These are phyloP conservation scores for Ophioninae sp. DNA, from an alignment of 2,888 invertebrate species.

Conservation along the genomic window DNA sequence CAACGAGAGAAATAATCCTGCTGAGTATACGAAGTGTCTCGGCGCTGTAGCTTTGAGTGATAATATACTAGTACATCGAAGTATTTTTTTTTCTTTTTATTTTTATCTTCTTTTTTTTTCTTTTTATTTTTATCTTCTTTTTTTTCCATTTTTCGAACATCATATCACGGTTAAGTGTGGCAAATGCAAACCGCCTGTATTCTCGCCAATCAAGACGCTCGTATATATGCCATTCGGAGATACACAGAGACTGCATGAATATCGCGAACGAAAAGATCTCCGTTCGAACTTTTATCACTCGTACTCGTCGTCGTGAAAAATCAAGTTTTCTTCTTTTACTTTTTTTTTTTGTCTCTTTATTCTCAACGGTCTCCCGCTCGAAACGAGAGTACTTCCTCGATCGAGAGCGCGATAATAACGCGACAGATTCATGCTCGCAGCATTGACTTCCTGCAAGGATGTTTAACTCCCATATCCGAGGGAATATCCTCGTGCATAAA, in stretches of 20 bases:
- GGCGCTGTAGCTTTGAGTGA: neutral
- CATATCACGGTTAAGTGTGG: neutral
- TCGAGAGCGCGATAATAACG: constrained; percentile 20
- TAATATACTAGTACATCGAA: constrained; percentile 18
- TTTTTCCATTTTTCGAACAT: too few species aligned
- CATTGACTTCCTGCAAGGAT: constrained; percentile 5
- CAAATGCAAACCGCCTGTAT: neutral
- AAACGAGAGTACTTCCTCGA: constrained; percentile 31
- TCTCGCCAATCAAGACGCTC: constrained; percentile 10
- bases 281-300: neutral
- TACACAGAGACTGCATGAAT: constrained; percentile 8
- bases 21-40: constrained; percentile 18
- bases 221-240: neutral
- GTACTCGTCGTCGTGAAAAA: constrained; percentile 3
- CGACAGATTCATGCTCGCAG: constrained; percentile 11
- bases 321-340: constrained; percentile 18
- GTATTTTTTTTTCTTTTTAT: constrained; percentile 15
- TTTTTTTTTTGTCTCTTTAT: neutral
- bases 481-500: constrained; percentile 23
- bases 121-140: too few species aligned
- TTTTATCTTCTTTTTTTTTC: constrained; percentile 17
- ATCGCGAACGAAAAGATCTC: neutral
- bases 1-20: constrained; percentile 24
- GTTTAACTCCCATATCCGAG: constrained; percentile 1
- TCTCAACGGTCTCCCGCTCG: neutral